phyloP scores from a whole-genome alignment of 2,113 vertebrate genomes.

The Prunella himalayana region DNA sequence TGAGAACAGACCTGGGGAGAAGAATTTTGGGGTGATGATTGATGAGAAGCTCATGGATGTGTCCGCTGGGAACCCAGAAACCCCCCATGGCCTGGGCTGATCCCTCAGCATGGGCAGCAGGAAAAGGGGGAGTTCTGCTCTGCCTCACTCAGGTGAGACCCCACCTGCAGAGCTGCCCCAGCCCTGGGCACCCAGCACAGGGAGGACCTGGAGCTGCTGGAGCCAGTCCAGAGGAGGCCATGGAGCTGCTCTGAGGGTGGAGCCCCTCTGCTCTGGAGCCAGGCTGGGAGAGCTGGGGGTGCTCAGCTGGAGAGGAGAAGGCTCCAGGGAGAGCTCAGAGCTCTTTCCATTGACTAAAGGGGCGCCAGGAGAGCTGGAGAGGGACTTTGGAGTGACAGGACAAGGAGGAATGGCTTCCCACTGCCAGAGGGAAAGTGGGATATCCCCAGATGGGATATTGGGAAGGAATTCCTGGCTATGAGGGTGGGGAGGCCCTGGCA shows the following conservation, averaged over 20 bases:
- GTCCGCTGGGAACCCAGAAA: not conserved
- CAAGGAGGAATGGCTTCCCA: not conserved
- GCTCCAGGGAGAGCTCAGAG: accelerated
- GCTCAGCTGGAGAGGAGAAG: not conserved
- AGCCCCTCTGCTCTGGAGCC: not conserved
- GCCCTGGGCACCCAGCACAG: not conserved
- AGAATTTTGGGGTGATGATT: not conserved
- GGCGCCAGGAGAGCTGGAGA: not conserved
- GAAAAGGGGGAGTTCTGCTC: not conserved
- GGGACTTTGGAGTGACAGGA: accelerated
- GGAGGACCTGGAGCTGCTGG: accelerated
- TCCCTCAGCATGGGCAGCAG: not conserved
- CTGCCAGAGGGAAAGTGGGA: not conserved
- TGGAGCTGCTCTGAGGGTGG: accelerated
- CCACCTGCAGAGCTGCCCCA: not conserved
- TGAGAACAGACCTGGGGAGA: not conserved
- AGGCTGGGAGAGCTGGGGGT: not conserved
- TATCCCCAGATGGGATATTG: not conserved
- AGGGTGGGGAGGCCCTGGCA: accelerated
- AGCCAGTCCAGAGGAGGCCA: accelerated
- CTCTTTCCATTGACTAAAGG: not conserved
- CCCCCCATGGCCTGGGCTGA: not conserved
- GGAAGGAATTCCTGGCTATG: accelerated
- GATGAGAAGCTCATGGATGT: not conserved
- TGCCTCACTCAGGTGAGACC: not conserved